Evolutionary conservation across 2,113 vertebrate genomes (phyloP).

Genomic region (Rhea americana): DNA sequence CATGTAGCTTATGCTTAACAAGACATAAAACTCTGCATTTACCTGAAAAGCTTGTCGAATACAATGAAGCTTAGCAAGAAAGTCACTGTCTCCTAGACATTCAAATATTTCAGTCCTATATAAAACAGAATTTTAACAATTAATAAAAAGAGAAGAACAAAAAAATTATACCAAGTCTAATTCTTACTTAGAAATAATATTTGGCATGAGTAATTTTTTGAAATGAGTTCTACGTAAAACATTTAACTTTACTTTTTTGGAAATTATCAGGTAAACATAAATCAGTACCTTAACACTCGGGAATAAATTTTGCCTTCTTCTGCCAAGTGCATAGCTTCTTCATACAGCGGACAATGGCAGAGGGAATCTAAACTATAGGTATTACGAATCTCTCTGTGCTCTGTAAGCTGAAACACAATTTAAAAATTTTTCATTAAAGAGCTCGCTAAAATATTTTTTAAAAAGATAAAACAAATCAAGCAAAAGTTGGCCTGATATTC

Average conservation of each 20-base stretch:
- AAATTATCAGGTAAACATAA: neutral
- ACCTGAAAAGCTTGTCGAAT: conserved; percentile 96
- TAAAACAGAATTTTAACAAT: neutral
- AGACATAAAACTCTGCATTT: conserved; percentile 1
- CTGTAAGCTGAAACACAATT: conserved; percentile 78
- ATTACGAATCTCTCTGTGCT: conserved; percentile 81
- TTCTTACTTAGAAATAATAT: conserved; percentile 1
- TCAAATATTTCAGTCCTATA: conserved; percentile 92
- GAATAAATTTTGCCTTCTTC: conserved; percentile 94
- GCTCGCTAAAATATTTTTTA: neutral
- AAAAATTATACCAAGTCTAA: neutral
- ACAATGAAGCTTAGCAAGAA: conserved; percentile 95
- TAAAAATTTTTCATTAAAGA: neutral
- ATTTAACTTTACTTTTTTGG: neutral
- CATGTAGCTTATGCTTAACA: neutral
- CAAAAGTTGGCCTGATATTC: neutral
- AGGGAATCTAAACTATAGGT: conserved; percentile 74
- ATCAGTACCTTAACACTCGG: conserved; percentile 86
- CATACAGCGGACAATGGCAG: conserved; percentile 87
- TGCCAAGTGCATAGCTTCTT: conserved; percentile 91
- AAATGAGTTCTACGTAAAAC: neutral
- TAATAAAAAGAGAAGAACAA: neutral
- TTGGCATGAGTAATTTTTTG: neutral
- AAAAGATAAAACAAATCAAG: neutral
- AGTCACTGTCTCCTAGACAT: conserved; percentile 91